Evolutionary conservation across 2,888 invertebrate species (phyloP).

Genomic region (Mesoligia furuncula): DNA sequence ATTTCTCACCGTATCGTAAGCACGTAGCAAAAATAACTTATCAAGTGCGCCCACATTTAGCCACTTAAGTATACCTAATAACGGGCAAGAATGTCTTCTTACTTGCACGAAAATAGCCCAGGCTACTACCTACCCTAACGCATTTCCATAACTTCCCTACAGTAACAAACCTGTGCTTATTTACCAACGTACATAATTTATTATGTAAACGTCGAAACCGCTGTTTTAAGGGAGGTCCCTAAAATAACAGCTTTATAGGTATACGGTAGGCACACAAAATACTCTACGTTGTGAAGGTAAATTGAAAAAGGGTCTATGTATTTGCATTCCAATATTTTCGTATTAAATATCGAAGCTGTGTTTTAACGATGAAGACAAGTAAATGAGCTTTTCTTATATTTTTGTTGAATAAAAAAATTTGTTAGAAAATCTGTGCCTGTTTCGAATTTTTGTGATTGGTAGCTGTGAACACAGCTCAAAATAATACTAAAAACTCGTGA

Average conservation of each 20-base stretch:
- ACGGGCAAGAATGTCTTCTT: not conserved
- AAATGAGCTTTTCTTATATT: slow-evolving; percentile 34
- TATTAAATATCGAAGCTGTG: slow-evolving; percentile 47
- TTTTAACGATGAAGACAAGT: slow-evolving; percentile 43
- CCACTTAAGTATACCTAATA: not conserved
- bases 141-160: not conserved
- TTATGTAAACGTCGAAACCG: slow-evolving; percentile 52
- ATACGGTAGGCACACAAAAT: slow-evolving; percentile 36
- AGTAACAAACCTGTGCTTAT: slow-evolving; percentile 38
- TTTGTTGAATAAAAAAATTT: not conserved
- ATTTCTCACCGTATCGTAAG: not conserved
- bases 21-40: too few species aligned
- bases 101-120: not conserved
- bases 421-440: not conserved
- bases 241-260: slow-evolving; percentile 52
- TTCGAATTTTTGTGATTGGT: not conserved
- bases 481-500: not conserved
- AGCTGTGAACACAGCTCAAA: not conserved
- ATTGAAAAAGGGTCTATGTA: slow-evolving; percentile 64
- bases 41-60: too few species aligned
- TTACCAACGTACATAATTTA: slow-evolving; percentile 60
- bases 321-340: slow-evolving; percentile 62
- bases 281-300: slow-evolving; percentile 48
- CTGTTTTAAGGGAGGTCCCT: slow-evolving; percentile 40
- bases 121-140: not conserved